phyloP scores from a whole-genome alignment of 2,888 invertebrate species.

The Catocala nupta region DNA sequence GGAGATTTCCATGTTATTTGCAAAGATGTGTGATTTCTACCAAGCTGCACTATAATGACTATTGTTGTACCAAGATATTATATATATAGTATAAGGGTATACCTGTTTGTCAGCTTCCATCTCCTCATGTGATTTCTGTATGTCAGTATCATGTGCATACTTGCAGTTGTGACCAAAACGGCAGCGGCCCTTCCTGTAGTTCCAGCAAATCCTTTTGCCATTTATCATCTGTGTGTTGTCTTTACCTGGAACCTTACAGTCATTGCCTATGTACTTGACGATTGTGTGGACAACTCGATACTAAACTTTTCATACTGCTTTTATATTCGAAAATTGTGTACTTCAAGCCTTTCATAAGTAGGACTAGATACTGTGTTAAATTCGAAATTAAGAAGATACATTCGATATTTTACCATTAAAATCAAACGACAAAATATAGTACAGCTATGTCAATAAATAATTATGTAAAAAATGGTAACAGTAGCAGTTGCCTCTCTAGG shows the following conservation, averaged over 20 bases:
- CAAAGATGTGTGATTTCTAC: too few relatives aligned
- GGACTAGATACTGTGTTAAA: too few relatives aligned
- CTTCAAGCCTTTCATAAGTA: too few relatives aligned
- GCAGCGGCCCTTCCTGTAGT: conserved; percentile 96
- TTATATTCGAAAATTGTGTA: neutral
- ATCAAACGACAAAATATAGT: too few relatives aligned
- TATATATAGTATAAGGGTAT: neutral
- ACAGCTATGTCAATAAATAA: too few relatives aligned
- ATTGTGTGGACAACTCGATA: conserved; percentile 78
- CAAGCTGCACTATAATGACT: too few relatives aligned
- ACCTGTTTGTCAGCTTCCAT: conserved; percentile 87
- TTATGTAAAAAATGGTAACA: too few relatives aligned
- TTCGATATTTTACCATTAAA: too few relatives aligned
- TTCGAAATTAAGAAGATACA: too few relatives aligned
- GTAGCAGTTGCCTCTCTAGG: too few relatives aligned
- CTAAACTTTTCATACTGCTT: conserved; percentile 45
- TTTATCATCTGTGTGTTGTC: conserved; percentile 93
- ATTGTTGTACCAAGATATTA: too few relatives aligned
- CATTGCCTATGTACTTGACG: conserved; percentile 87
- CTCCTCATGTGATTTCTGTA: conserved; percentile 89
- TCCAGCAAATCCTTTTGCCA: conserved; percentile 97
- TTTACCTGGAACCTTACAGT: conserved; percentile 89
- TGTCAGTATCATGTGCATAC: conserved; percentile 96
- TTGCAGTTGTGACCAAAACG: conserved; percentile 97
- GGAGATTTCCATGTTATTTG: too few relatives aligned